phyloP scores from a whole-genome alignment of 2,888 invertebrate genomes.

The Marronus borbonicus region DNA sequence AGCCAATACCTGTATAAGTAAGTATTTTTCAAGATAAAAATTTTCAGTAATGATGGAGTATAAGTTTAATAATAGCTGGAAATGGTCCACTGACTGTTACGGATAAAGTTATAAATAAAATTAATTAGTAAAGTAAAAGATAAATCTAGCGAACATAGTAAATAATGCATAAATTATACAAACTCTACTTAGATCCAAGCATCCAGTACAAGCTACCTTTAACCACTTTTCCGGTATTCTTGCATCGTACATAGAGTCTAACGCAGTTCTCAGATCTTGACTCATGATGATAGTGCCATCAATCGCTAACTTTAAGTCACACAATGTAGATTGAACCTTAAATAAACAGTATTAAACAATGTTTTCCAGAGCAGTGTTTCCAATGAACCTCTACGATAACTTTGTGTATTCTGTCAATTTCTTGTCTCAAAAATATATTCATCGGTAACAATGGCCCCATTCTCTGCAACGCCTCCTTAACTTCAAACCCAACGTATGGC shows the following conservation, averaged over 20 bases:
- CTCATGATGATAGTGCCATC: slow-evolving; percentile 99
- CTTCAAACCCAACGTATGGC: slow-evolving; percentile 92
- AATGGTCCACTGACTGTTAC: too few species aligned
- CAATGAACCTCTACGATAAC: slow-evolving; percentile 79
- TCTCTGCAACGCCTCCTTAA: slow-evolving; percentile 88
- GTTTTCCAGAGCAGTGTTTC: not conserved
- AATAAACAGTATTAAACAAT: slow-evolving; percentile 37
- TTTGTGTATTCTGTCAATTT: slow-evolving; percentile 87
- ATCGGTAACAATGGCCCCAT: slow-evolving; percentile 96
- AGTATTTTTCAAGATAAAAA: too few species aligned
- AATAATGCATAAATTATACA: too few species aligned
- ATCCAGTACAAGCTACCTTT: slow-evolving; percentile 72
- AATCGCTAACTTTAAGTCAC: slow-evolving; percentile 93
- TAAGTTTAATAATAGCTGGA: too few species aligned
- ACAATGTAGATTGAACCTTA: slow-evolving; percentile 83
- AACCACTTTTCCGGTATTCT: slow-evolving; percentile 93
- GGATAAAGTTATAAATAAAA: too few species aligned
- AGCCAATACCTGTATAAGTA: not conserved
- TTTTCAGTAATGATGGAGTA: too few species aligned
- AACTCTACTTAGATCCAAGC: too few species aligned
- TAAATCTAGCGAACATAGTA: too few species aligned
- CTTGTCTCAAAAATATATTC: slow-evolving; percentile 93
- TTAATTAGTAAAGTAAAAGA: too few species aligned
- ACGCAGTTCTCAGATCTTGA: slow-evolving; percentile 86
- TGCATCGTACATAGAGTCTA: slow-evolving; percentile 98